phyloP scores from a whole-genome alignment of 2,888 invertebrate species.

The Blera fallax region DNA sequence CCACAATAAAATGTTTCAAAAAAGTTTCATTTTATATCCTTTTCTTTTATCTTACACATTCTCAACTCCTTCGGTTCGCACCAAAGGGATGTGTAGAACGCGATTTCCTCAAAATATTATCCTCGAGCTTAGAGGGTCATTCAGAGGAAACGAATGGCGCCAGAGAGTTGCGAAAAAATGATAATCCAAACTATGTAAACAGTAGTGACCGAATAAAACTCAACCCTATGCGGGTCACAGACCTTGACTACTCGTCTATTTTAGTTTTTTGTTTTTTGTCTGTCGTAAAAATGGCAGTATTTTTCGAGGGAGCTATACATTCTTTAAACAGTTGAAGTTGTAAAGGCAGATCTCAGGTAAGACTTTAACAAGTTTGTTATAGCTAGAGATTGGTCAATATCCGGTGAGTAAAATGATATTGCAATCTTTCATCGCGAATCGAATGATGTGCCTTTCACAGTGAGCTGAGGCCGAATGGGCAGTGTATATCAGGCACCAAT shows the following conservation, averaged over 20 bases:
- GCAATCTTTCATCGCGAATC: too few species aligned
- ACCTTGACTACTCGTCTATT: not conserved
- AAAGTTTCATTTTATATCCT: conserved; percentile 33
- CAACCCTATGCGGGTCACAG: conserved; percentile 3
- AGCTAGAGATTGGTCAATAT: too few species aligned
- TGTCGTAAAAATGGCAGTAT: conserved; percentile 4
- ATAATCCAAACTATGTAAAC: conserved; percentile 36
- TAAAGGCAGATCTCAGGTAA: too few species aligned
- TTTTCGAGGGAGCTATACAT: too few species aligned
- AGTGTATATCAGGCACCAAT: too few species aligned
- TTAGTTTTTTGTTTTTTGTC: not conserved
- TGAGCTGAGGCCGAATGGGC: too few species aligned
- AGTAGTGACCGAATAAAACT: conserved; percentile 23
- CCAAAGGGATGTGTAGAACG: conserved; percentile 18
- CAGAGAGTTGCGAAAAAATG: conserved; percentile 20
- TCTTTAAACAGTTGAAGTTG: too few species aligned
- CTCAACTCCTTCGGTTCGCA: conserved; percentile 12
- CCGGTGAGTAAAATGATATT: too few species aligned
- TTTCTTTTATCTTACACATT: conserved; percentile 22
- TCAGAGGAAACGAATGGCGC: conserved; percentile 42
- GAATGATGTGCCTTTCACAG: too few species aligned
- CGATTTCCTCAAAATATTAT: conserved; percentile 26
- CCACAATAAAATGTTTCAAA: conserved; percentile 41
- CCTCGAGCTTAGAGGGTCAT: not conserved
- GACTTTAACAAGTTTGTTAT: too few species aligned